Conservation (phyloP, 2,888 invertebrate genomes). For the Anorthoa munda region DNA sequence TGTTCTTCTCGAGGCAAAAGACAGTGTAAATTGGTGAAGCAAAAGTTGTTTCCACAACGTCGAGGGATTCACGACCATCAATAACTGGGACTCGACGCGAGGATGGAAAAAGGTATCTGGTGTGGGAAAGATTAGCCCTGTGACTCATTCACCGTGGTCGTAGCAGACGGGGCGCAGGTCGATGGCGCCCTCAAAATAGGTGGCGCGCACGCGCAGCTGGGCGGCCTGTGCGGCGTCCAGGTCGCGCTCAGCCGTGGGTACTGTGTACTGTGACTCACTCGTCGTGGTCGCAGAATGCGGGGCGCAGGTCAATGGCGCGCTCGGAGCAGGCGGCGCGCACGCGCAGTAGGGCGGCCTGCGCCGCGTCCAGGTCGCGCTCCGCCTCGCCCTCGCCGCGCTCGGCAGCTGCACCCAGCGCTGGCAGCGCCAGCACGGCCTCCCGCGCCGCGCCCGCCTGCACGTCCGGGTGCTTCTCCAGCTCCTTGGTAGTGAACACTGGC, state of each 20-base stretch:
- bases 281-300: slow-evolving; percentile 93
- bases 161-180: slow-evolving; percentile 93
- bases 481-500: slow-evolving; percentile 92
- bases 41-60: too few species aligned
- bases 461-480: slow-evolving; percentile 93
- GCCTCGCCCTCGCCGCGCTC: slow-evolving; percentile 71
- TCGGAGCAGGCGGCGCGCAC: slow-evolving; percentile 92
- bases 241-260: slow-evolving; percentile 57
- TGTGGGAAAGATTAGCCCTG: not conserved
- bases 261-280: slow-evolving; percentile 84
- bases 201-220: slow-evolving; percentile 91
- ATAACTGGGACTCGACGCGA: too few species aligned
- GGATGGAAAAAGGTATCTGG: too few species aligned
- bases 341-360: slow-evolving; percentile 92
- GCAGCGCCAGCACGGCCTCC: slow-evolving; percentile 86
- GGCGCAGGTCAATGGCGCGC: slow-evolving; percentile 92
- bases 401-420: slow-evolving; percentile 85
- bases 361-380: slow-evolving; percentile 85
- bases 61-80: too few species aligned
- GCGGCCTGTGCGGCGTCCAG: slow-evolving; percentile 92
- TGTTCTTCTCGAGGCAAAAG: too few species aligned
- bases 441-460: slow-evolving; percentile 76
- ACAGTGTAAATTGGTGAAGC: too few species aligned
- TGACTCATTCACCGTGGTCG: slow-evolving; percentile 92
- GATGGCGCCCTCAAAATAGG: slow-evolving; percentile 91